These are phyloP conservation scores for Iguana delicatissima DNA, from an alignment of 2,797 vertebrate species.

Conservation along the genomic window DNA sequence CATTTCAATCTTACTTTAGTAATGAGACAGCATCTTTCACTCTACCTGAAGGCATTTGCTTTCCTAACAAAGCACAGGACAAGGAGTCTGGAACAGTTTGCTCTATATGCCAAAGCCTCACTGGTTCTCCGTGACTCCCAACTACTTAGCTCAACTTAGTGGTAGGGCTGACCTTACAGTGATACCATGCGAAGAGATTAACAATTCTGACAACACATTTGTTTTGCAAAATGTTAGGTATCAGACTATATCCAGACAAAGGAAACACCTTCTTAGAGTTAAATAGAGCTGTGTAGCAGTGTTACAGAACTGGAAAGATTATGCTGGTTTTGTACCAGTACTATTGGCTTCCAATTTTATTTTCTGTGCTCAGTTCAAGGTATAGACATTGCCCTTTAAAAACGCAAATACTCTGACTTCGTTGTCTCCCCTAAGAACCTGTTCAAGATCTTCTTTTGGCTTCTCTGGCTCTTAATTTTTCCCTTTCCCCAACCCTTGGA, in stretches of 20 bases:
- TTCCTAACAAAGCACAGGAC: background rate
- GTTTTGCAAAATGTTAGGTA: background rate
- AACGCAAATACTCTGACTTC: background rate
- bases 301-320: background rate
- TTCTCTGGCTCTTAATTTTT: background rate
- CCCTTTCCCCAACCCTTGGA: background rate
- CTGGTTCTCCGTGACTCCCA: background rate
- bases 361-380: background rate
- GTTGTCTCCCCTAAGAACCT: background rate
- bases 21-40: background rate
- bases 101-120: background rate
- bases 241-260: background rate
- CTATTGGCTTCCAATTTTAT: background rate
- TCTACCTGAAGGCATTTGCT: background rate
- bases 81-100: background rate
- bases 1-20: background rate
- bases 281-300: background rate
- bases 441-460: background rate
- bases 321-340: background rate
- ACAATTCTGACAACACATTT: background rate
- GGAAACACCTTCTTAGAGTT: background rate
- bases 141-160: background rate
- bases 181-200: background rate
- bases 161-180: background rate
- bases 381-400: background rate